Evolutionary conservation across 2,113 vertebrate species (phyloP).

Genomic region (Oreochromis niloticus): DNA sequence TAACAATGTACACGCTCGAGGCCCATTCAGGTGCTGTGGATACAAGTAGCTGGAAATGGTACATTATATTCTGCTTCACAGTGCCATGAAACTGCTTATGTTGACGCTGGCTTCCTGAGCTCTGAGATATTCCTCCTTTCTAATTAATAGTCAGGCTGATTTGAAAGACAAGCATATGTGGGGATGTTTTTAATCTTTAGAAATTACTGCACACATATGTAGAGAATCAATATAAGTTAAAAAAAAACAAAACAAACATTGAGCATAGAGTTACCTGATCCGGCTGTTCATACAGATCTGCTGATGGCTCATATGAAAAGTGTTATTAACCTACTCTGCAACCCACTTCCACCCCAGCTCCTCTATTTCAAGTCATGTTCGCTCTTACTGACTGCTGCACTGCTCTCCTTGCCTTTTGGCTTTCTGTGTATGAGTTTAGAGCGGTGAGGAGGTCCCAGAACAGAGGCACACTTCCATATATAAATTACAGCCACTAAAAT

Average conservation of each 20-base stretch:
- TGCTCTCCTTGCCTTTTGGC: background rate
- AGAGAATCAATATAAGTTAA: background rate
- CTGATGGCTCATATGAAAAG: background rate
- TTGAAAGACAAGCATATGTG: background rate
- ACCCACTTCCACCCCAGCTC: background rate
- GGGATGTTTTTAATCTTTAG: background rate
- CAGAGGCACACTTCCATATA: background rate
- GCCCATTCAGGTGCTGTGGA: background rate
- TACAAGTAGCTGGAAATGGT: background rate
- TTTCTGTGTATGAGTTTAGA: background rate
- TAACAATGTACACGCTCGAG: background rate
- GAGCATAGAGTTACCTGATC: background rate
- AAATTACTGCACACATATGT: background rate
- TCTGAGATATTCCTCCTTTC: background rate
- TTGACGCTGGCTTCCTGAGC: background rate
- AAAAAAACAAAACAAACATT: background rate
- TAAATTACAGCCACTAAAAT: background rate
- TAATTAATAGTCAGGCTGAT: background rate
- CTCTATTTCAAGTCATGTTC: background rate
- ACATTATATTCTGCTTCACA: background rate
- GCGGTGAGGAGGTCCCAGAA: background rate
- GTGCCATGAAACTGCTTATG: background rate
- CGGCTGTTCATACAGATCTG: background rate
- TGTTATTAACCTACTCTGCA: background rate
- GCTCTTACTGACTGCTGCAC: background rate